phyloP scores from a whole-genome alignment of 2,113 vertebrate genomes.

The Pelecanoides urinatrix region DNA sequence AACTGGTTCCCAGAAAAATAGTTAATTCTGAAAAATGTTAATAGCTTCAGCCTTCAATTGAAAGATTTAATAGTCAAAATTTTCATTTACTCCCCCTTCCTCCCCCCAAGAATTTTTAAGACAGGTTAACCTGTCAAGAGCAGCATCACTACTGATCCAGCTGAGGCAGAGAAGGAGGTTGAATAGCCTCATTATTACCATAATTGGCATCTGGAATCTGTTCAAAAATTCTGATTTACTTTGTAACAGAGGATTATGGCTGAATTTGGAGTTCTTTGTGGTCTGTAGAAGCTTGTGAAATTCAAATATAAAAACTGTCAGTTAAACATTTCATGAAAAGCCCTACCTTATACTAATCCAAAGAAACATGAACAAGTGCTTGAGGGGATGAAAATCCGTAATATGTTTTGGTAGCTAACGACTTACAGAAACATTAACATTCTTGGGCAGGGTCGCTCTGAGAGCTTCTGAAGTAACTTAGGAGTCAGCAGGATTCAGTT shows the following conservation, averaged over 20 bases:
- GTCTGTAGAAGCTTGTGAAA: conserved; percentile 72
- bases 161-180: conserved; percentile 28
- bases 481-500: conserved; percentile 63
- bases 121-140: conserved; percentile 47
- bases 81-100: background rate
- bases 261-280: conserved; percentile 69
- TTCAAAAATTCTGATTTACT: conserved; percentile 70
- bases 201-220: conserved; percentile 72
- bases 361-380: conserved; percentile 69
- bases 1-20: conserved; percentile 24
- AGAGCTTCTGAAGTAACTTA: conserved; percentile 66
- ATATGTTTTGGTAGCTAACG: conserved; percentile 63
- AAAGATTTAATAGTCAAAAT: conserved; percentile 56
- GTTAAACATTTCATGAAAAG: conserved; percentile 72
- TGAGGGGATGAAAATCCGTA: conserved; percentile 66
- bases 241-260: conserved; percentile 67
- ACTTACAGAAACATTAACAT: conserved; percentile 71
- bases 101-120: background rate
- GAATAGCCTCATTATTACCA: conserved; percentile 63
- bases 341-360: conserved; percentile 68
- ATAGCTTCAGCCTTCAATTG: conserved; percentile 12
- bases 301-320: conserved; percentile 76
- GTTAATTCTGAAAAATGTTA: conserved; percentile 51
- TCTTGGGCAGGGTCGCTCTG: conserved; percentile 28
- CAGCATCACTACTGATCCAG: conserved; percentile 20